These are phyloP conservation scores for Amiota minor DNA, from an alignment of 2,888 invertebrate species.

Conservation along the genomic window DNA sequence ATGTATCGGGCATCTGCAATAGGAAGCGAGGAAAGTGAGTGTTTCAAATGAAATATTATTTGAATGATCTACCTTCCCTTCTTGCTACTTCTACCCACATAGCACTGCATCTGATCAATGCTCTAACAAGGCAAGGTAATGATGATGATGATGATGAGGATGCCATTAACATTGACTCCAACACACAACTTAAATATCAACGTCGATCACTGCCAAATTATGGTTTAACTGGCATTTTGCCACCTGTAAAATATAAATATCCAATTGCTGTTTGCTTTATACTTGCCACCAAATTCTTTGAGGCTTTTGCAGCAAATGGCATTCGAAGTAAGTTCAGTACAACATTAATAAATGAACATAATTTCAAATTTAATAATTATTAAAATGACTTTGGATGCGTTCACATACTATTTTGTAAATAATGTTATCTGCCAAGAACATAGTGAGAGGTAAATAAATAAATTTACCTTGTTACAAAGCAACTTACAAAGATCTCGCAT, in stretches of 20 bases:
- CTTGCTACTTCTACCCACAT: slow-evolving; percentile 12
- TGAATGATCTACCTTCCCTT: slow-evolving; percentile 37
- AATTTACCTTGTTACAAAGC: slow-evolving; percentile 9
- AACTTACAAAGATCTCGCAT: slow-evolving; percentile 47
- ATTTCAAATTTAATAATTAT: background rate
- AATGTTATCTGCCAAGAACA: background rate
- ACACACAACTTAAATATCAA: slow-evolving; percentile 39
- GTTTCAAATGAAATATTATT: background rate
- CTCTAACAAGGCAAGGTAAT: slow-evolving; percentile 36
- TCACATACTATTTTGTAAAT: background rate
- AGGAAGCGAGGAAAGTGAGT: slow-evolving; percentile 70
- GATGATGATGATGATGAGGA: slow-evolving; percentile 26
- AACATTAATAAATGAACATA: background rate
- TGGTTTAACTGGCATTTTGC: slow-evolving; percentile 58
- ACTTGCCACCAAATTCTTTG: slow-evolving; percentile 71
- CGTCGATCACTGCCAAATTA: slow-evolving; percentile 55
- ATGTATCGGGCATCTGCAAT: slow-evolving; percentile 68
- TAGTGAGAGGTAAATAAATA: background rate
- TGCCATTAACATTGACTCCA: slow-evolving; percentile 8
- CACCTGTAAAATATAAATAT: slow-evolving; percentile 62
- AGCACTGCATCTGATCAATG: slow-evolving; percentile 65
- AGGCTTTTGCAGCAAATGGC: slow-evolving; percentile 73
- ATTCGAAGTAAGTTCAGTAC: slow-evolving; percentile 70
- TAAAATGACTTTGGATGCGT: background rate
- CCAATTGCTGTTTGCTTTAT: slow-evolving; percentile 71